Base-by-base conservation (phyloP, 2,888 invertebrate genomes). In the Drosophila multiciliata region DNA sequence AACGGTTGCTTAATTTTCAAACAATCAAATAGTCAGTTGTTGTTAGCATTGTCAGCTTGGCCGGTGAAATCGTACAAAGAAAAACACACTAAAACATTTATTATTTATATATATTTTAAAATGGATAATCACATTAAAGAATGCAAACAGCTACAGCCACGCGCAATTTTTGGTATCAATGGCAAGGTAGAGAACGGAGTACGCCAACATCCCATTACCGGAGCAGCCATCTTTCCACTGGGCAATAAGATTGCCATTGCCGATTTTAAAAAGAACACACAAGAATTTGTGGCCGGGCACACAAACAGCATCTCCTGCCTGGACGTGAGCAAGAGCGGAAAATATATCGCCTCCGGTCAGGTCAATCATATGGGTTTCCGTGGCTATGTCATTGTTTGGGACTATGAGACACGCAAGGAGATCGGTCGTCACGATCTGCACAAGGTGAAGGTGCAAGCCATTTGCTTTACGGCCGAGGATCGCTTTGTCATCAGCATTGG, bases 301-400 rank as follows among this genome's bases (percentile, higher is more conserved):
- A 95, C 96, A 0, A 97, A 97, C 92, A 95, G 95, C 35, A 96
- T 98, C 55, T 96, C 97, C 0, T 95, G 97, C 2, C 94, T 98
- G 29, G 96, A 96, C 55, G 92, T 97, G 15, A 98, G 98, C 12
- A 94, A 94, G 45, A 94, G 95, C 81, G 97, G 98, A 32, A 95
- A 95, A 29, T 97, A 95, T 87, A 94, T 99, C 45, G 98, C 97
- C 7, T 98, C 98, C 0, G 98, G 98, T 0, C 98, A 98, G 93
- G 95, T 96, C 45, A 98, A 97, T 90, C 97, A 98, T 90, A 97
- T 97, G 92, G 98, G 98, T 6, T 98, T 98, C 92, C 97, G 97
- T 92, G 96, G 98, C 0, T 95, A 95, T 66, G 96, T 97, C 0
- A 97, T 98, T 78, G 93, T 99, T 20, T 99, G 98, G 98, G 95